Percentiles rank a stretch among this genome's conserved stretches.
phyloP scores from a whole-genome alignment of 2,797 vertebrate species.

The Coranthus polyacanthus region DNA sequence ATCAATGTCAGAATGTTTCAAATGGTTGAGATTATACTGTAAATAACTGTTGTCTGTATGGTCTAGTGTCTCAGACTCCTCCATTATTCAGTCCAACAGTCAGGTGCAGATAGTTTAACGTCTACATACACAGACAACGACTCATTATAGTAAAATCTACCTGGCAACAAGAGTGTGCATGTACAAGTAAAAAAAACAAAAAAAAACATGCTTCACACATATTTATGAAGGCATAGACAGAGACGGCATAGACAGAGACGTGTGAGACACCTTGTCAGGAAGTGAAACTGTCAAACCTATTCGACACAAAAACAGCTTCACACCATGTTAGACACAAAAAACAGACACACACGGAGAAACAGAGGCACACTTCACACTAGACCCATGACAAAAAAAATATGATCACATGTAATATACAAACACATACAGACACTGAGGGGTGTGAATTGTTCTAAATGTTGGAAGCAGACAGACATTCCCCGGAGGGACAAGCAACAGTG shows the following conservation, averaged over 20 bases:
- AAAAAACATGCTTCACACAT: constrained; percentile 31
- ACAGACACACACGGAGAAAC: background rate
- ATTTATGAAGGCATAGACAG: constrained; percentile 18
- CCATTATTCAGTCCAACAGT: too few species aligned
- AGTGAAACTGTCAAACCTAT: too few species aligned
- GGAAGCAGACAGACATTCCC: constrained; percentile 30
- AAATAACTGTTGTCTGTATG: too few species aligned
- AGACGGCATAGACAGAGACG: constrained; percentile 26
- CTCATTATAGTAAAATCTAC: constrained; percentile 47
- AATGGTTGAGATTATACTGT: too few species aligned
- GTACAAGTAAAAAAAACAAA: background rate
- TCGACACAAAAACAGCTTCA: constrained; percentile 6
- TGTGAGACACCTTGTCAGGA: constrained; percentile 67
- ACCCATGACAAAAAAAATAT: background rate
- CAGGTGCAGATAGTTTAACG: background rate
- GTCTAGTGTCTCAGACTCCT: too few species aligned
- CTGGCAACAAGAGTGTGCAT: constrained; percentile 33
- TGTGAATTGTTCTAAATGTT: constrained; percentile 61
- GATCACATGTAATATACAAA: background rate
- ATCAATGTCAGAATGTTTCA: too few species aligned
- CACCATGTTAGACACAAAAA: background rate
- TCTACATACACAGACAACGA: background rate
- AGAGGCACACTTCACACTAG: background rate
- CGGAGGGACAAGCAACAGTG: constrained; percentile 17
- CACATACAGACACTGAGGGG: constrained; percentile 5